Percentiles rank a stretch among this genome's conserved stretches.
phyloP scores from a whole-genome alignment of 2,113 vertebrate genomes.

The Astur gentilis region DNA sequence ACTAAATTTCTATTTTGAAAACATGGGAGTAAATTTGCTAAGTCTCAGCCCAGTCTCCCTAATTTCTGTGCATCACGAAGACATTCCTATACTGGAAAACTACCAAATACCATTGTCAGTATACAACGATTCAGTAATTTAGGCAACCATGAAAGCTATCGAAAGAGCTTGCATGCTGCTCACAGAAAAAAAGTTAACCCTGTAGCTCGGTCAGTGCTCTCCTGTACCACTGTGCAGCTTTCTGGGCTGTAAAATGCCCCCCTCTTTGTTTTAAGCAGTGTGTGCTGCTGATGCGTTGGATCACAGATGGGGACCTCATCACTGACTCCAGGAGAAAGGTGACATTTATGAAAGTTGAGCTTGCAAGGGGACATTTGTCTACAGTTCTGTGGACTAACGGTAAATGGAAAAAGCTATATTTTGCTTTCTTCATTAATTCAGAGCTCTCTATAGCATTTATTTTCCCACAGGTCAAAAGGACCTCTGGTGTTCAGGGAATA shows the following conservation, averaged over 20 bases:
- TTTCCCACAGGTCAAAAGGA: constrained; percentile 31
- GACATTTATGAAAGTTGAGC: not conserved
- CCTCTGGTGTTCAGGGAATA: constrained; percentile 5
- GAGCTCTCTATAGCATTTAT: constrained; percentile 6
- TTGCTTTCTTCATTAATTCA: constrained; percentile 40
- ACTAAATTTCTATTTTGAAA: not conserved
- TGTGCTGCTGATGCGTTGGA: not conserved
- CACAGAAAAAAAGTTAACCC: not conserved
- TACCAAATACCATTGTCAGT: not conserved
- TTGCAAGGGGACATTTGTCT: not conserved
- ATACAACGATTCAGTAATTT: not conserved
- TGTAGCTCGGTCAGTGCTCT: not conserved
- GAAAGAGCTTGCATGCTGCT: not conserved
- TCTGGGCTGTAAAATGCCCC: not conserved
- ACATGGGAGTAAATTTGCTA: not conserved
- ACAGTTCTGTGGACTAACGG: not conserved
- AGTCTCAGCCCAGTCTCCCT: not conserved
- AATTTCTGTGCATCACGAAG: not conserved
- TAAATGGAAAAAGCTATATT: not conserved
- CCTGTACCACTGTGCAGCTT: not conserved
- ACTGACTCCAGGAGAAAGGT: not conserved
- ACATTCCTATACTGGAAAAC: not conserved
- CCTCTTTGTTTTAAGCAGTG: not conserved
- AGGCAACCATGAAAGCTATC: not conserved
- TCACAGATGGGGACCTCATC: not conserved